Evolutionary conservation across 2,888 invertebrate genomes (phyloP).

Genomic region (Drosophila yooni): DNA sequence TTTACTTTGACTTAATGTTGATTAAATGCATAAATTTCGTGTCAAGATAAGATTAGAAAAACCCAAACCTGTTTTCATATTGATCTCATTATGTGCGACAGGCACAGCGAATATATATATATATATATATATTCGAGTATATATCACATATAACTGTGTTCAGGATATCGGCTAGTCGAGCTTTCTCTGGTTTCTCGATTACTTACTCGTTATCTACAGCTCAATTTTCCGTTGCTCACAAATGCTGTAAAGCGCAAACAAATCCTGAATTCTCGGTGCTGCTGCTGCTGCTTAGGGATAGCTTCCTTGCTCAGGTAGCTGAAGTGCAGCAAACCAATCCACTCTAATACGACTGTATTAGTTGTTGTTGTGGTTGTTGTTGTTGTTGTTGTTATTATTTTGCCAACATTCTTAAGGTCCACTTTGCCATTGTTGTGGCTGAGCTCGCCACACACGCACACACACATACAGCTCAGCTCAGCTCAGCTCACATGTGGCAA

Average conservation of each 20-base stretch:
- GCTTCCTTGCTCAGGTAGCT: background rate
- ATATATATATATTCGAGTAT: too few relatives aligned
- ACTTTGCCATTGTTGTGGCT: background rate
- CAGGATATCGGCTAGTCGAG: background rate
- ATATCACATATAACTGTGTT: background rate
- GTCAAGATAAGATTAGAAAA: background rate
- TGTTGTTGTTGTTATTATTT: background rate
- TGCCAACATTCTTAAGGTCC: background rate
- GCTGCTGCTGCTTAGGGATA: background rate
- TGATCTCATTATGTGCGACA: too few relatives aligned
- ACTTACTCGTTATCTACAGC: background rate
- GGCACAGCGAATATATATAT: too few relatives aligned
- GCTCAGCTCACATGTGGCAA: background rate
- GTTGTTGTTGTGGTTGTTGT: background rate
- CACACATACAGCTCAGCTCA: background rate
- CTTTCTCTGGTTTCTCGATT: too few relatives aligned
- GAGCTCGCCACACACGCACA: constrained; percentile 9
- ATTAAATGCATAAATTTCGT: background rate
- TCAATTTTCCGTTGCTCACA: background rate
- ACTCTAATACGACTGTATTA: background rate
- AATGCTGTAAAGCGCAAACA: background rate
- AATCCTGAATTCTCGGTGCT: background rate
- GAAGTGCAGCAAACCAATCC: constrained; percentile 1
- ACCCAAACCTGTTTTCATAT: too few relatives aligned
- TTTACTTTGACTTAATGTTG: background rate